phyloP scores from a whole-genome alignment of 1,140 invertebrate genomes.

The Philotrypesis tridentata region DNA sequence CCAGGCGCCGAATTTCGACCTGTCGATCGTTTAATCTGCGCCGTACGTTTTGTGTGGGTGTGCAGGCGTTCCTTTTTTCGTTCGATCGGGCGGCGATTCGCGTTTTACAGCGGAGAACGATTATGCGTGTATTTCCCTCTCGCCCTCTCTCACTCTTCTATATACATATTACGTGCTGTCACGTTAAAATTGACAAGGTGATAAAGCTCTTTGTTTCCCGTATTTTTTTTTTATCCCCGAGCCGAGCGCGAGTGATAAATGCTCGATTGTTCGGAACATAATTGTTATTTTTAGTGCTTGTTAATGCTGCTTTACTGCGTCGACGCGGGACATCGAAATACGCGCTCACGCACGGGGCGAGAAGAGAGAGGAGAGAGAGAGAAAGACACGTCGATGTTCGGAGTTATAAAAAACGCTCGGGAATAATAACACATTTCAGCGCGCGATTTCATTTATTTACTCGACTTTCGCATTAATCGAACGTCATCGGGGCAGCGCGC shows the following conservation, averaged over 20 bases:
- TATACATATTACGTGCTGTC: background rate
- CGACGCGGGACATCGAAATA: background rate
- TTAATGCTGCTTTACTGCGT: background rate
- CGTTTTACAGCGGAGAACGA: background rate
- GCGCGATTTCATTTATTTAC: background rate
- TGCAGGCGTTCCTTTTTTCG: no score
- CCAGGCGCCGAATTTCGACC: background rate
- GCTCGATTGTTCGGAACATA: background rate
- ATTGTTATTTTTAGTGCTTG: background rate
- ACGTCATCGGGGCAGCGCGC: background rate
- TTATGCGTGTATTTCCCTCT: background rate
- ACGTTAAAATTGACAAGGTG: background rate
- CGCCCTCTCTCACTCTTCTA: no score
- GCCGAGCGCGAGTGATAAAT: background rate
- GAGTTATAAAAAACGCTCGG: background rate
- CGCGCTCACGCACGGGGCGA: no score
- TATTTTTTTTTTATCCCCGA: background rate
- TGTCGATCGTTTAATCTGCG: conserved; percentile 4
- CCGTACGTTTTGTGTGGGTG: background rate
- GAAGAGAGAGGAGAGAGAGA: no score
- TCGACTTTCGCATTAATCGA: background rate
- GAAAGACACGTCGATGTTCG: background rate
- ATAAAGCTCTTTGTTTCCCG: conserved; percentile 16
- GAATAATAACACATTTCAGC: background rate
- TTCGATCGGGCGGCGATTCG: background rate